These are phyloP conservation scores for Danionella cerebrum DNA, from an alignment of 2,113 vertebrate genomes.

Conservation along the genomic window DNA sequence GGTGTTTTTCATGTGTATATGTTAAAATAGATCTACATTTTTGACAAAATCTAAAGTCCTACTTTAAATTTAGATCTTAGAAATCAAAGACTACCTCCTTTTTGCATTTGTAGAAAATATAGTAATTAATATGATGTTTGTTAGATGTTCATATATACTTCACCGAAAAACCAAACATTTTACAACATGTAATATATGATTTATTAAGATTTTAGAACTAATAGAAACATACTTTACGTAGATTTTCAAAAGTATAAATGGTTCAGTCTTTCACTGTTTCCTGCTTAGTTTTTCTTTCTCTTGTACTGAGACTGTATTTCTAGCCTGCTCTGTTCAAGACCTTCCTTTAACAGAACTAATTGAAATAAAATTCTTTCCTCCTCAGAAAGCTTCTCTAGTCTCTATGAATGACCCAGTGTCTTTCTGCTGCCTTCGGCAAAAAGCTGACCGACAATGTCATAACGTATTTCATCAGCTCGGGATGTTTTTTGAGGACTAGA, in stretches of 20 bases:
- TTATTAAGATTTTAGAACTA: too few species aligned
- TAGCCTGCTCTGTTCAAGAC: conserved; percentile 2
- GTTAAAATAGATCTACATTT: too few species aligned
- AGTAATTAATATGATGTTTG: too few species aligned
- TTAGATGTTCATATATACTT: too few species aligned
- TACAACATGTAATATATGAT: too few species aligned
- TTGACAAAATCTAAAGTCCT: too few species aligned
- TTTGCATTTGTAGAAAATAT: too few species aligned
- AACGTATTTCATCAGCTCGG: conserved; percentile 7
- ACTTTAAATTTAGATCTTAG: too few species aligned
- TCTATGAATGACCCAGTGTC: conserved; percentile 23
- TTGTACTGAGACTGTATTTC: background rate
- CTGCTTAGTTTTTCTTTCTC: background rate
- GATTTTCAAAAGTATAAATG: background rate
- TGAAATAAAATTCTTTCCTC: conserved; percentile 20
- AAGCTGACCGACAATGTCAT: background rate
- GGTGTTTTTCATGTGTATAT: too few species aligned
- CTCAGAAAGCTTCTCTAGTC: conserved; percentile 20
- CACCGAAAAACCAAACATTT: too few species aligned
- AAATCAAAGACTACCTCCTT: too few species aligned
- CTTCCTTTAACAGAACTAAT: conserved; percentile 17
- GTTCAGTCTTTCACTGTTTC: background rate
- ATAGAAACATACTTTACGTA: too few species aligned
- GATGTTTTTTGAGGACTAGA: conserved; percentile 13
- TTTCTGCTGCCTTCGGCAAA: background rate